phyloP scores from a whole-genome alignment of 2,797 vertebrate genomes.

The Periophthalmus magnuspinnatus region DNA sequence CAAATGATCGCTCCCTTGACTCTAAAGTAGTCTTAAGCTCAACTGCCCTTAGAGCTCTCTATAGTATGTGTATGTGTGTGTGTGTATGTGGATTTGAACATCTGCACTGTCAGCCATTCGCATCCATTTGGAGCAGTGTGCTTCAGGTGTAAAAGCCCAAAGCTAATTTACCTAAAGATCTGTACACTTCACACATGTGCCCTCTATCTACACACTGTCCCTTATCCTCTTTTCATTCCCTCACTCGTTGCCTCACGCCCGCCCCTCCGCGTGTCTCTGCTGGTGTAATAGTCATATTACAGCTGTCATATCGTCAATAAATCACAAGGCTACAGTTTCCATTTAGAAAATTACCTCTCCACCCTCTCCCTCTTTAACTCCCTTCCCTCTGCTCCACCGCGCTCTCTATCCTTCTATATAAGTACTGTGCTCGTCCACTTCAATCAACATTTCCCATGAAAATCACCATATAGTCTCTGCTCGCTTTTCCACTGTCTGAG shows the following conservation, averaged over 20 bases:
- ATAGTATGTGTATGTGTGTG: too few species aligned
- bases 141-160: constrained; percentile 37
- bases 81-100: constrained; percentile 43
- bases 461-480: constrained; percentile 11
- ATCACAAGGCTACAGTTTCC: constrained; percentile 67
- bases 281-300: constrained; percentile 74
- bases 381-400: constrained; percentile 28
- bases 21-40: neutral
- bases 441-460: constrained; percentile 47
- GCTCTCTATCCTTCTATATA: constrained; percentile 35
- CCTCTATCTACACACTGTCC: constrained; percentile 39
- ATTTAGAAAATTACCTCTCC: constrained; percentile 77
- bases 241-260: constrained; percentile 17
- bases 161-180: constrained; percentile 53
- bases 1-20: constrained; percentile 1
- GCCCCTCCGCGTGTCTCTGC: constrained; percentile 47
- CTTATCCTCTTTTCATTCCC: constrained; percentile 19
- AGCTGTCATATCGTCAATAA: constrained; percentile 74
- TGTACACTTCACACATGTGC: constrained; percentile 33
- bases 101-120: constrained; percentile 44
- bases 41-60: neutral
- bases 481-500: neutral
- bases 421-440: constrained; percentile 48
- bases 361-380: constrained; percentile 58
- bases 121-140: constrained; percentile 29